These are phyloP conservation scores for Oscheius sp. DNA, from an alignment of 1,140 invertebrate species.

Conservation along the genomic window DNA sequence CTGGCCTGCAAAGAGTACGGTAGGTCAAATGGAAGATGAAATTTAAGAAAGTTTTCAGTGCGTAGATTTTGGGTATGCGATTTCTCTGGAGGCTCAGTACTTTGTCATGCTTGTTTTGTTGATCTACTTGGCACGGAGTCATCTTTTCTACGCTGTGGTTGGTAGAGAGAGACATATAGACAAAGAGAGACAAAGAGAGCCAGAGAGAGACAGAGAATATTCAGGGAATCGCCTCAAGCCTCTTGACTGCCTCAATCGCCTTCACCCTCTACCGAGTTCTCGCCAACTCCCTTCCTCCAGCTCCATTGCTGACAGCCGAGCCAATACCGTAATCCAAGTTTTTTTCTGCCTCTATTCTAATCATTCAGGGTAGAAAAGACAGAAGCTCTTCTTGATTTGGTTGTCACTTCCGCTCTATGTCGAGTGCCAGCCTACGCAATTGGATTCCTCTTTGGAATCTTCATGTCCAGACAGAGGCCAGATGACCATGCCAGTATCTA, in stretches of 20 bases:
- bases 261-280: constrained; percentile 24
- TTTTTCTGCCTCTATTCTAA: background rate
- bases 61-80: constrained; percentile 37
- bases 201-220: background rate
- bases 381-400: constrained; percentile 10
- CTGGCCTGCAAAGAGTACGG: constrained; percentile 30
- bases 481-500: no score
- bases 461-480: constrained; percentile 19
- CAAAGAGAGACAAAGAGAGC: no score
- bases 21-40: constrained; percentile 12
- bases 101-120: constrained; percentile 33
- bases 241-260: constrained; percentile 12
- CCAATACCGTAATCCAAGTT: constrained; percentile 20
- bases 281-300: constrained; percentile 27
- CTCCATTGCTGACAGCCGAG: constrained; percentile 35
- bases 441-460: constrained; percentile 30
- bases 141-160: background rate
- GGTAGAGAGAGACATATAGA: background rate
- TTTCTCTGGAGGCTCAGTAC: constrained; percentile 39
- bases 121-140: constrained; percentile 21
- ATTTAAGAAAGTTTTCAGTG: constrained; percentile 25
- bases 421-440: constrained; percentile 17
- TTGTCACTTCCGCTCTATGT: constrained; percentile 1
- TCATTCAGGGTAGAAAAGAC: constrained; percentile 8
- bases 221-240: constrained; percentile 8